These are phyloP conservation scores for Rhinella marina DNA, from an alignment of 2,797 vertebrate genomes.

Conservation along the genomic window DNA sequence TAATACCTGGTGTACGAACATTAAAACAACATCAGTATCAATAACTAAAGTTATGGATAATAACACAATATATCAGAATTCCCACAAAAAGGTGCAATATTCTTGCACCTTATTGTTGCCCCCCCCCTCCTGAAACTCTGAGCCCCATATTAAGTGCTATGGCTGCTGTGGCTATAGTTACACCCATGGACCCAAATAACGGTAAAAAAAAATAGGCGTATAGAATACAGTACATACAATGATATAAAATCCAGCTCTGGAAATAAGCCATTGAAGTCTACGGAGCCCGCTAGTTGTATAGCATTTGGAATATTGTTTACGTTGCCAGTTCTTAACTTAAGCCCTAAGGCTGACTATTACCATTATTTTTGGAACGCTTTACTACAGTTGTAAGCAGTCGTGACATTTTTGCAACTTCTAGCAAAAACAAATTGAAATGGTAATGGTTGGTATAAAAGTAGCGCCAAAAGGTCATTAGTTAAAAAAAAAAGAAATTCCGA, in stretches of 20 bases:
- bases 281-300: constrained; percentile 7
- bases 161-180: too few species aligned
- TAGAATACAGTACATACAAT: neutral
- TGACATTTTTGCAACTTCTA: constrained; percentile 53
- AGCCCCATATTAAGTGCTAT: too few species aligned
- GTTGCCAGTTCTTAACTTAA: constrained; percentile 26
- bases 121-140: too few species aligned
- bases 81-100: too few species aligned
- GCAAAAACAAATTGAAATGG: constrained; percentile 50
- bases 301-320: constrained; percentile 30
- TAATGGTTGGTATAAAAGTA: constrained; percentile 45
- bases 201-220: neutral
- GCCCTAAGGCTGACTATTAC: constrained; percentile 48
- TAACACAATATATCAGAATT: too few species aligned
- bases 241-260: neutral
- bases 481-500: neutral
- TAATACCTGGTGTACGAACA: too few species aligned
- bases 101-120: too few species aligned
- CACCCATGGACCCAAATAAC: neutral
- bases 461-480: constrained; percentile 18
- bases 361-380: constrained; percentile 47
- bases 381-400: constrained; percentile 37
- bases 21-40: too few species aligned
- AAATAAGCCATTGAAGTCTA: neutral
- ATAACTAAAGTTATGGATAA: too few species aligned